Base-by-base conservation (phyloP, 2,797 vertebrate genomes). In the Holocentrus rufus region DNA sequence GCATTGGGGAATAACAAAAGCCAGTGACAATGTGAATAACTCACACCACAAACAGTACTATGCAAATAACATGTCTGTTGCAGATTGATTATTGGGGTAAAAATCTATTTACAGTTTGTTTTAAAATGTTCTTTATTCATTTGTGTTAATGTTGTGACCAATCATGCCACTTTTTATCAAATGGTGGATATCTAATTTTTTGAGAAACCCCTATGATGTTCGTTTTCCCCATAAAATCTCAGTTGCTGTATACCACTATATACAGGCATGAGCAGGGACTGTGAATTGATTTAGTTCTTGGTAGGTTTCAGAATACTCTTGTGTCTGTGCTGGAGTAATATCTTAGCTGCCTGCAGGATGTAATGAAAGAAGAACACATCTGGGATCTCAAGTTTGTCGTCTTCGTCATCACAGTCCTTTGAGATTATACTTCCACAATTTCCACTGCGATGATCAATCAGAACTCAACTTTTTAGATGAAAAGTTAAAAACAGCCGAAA, bases 291-390 rank as follows among this genome's bases (percentile, higher is more conserved):
- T 87, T 90, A 91, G 88, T 81, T 92, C 81, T 95, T 94, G 79
- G 93, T 91, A 90, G 93, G 95, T 80, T 94, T 95, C 87, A 95
- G 65, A 88, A 93, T 93, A 92, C 92, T 92, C 86, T 89, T 92
- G 77, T 94, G 93, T 91, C 93, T 94, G 66, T 94, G 93, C 87
- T 93, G 92, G 72, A 94, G 92, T 90, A 94, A 93, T 86, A 94
- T 94, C 77, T 93, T 90, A 81, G 95, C 91, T 87, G 93, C 93
- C 81, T 94, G 93, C 53, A 95, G 92, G 88, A 95, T 94, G 94
- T 95, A 69, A 78, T 71, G 83, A 79, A 94, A 92, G 23, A 68
- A 55, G 18, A 60, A 56, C 17, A 42, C 68, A 59, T 31, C 9
- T 50, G 65, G 63, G 60, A 82, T 30, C 14, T 76, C 20, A 23